phyloP scores from a whole-genome alignment of 2,888 invertebrate genomes.

The Cephus runcator region DNA sequence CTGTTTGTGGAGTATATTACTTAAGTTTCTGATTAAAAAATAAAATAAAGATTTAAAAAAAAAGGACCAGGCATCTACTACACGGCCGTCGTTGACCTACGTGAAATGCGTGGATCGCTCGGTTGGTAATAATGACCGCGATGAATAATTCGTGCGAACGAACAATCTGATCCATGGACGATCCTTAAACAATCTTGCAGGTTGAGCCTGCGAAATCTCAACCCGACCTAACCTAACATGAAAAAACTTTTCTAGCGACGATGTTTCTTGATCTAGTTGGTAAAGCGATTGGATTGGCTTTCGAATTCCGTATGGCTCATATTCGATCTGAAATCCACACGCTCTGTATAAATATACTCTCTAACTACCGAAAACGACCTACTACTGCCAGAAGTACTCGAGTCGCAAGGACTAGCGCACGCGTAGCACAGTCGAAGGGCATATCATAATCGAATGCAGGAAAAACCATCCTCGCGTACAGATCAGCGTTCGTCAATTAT shows the following conservation, averaged over 20 bases:
- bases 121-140: background rate
- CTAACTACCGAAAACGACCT: slow-evolving; percentile 48
- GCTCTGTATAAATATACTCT: slow-evolving; percentile 42
- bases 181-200: background rate
- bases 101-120: background rate
- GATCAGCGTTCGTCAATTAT: background rate
- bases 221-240: background rate
- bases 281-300: background rate
- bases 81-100: background rate
- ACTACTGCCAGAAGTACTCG: background rate
- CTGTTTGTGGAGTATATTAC: background rate
- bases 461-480: background rate
- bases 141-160: background rate
- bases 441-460: background rate
- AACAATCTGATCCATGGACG: background rate
- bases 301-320: background rate
- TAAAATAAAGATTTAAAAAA: background rate
- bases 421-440: background rate
- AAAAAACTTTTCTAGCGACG: background rate
- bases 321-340: slow-evolving; percentile 6
- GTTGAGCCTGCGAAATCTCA: background rate
- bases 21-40: slow-evolving; percentile 8
- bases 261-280: background rate
- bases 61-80: slow-evolving; percentile 9
- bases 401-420: background rate